Base-by-base conservation (phyloP, 2,113 vertebrate species). In the Sprattus sprattus region DNA sequence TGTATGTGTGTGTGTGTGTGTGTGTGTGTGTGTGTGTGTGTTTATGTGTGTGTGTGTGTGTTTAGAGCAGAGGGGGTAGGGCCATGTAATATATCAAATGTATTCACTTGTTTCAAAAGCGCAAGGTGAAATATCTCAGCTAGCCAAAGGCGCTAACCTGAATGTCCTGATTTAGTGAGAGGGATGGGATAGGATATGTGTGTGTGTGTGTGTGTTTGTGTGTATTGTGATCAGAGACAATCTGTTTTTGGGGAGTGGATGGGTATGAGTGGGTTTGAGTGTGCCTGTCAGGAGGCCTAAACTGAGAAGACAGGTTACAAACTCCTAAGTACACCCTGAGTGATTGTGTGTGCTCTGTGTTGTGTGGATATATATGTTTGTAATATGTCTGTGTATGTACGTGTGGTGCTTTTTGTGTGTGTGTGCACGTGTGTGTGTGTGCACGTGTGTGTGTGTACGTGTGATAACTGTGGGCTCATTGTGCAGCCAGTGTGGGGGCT, bases 401-500 rank as follows among this genome's bases (percentile, higher is more conserved):
- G 18, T 64, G 20, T 64, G 60, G 50, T 54, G 52, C 18, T 39
- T 2, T 64, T 18, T 22, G 60, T 64, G 60, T 64, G 60, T 64
- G 60, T 64, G 60, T n/a, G 20, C 22, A 22, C 28, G 64, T 28
- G n/a, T 25, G 22, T 67, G 22, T 7, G 9, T 9, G n/a, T 67
- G 22, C 28, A n/a, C 25, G 1, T 28, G 22, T 64, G 3, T 86
- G 82, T 81, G 80, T 87, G 88, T 39, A 2, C 2, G 39, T 39
- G 50, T 13, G 64, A 67, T 67, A n/a, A 67, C 64, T 67, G 22
- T 8, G 7, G 64, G 64, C 64, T 92, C 92, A 91, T 92, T 92
- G 93, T 92, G 92, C 91, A 88, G 90, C 89, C 88, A 91, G 93
- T 89, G 91, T 89, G 92, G 91, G 93, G 92, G 22, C 64, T 67